Percentiles rank a stretch among this genome's conserved stretches.
Evolutionary conservation across 2,113 vertebrate species (phyloP).

Genomic region (Micronycteris hirsuta): DNA sequence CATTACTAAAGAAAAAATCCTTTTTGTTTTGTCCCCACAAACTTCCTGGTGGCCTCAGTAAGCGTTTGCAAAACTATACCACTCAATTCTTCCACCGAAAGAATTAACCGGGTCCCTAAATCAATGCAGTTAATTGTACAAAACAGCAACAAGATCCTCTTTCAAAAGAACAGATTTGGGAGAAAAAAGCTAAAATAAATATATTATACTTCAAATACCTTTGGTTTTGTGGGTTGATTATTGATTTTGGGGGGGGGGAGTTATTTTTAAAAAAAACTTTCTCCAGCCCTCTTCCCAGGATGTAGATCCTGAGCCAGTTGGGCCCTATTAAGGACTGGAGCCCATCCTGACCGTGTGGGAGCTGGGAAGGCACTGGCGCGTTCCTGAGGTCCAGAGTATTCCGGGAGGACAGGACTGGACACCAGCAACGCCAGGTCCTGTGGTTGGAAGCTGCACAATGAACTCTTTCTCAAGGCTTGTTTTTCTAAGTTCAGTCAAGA

Average conservation of each 20-base stretch:
- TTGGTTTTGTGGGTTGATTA: constrained; percentile 56
- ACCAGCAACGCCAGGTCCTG: constrained; percentile 31
- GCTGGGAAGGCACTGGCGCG: neutral
- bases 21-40: neutral
- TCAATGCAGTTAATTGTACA: constrained; percentile 37
- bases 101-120: neutral
- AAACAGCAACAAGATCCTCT: constrained; percentile 42
- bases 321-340: constrained; percentile 22
- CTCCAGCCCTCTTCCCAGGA: constrained; percentile 55
- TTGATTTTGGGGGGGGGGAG: constrained; percentile 12
- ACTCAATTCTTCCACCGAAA: neutral
- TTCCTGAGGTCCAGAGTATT: constrained; percentile 7
- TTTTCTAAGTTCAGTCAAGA: constrained; percentile 73
- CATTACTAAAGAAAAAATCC: neutral
- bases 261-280: constrained; percentile 64
- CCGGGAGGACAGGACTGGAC: neutral
- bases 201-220: constrained; percentile 21
- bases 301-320: constrained; percentile 30
- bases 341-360: constrained; percentile 54
- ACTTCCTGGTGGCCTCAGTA: neutral
- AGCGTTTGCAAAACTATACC: neutral
- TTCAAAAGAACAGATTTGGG: constrained; percentile 54
- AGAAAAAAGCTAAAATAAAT: constrained; percentile 41
- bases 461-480: constrained; percentile 69
- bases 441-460: constrained; percentile 53